A percentile compares a stretch with the other conserved stretches of the same genome.
Evolutionary conservation across 2,888 invertebrate genomes (phyloP).

Genomic region (Acleris cristana): DNA sequence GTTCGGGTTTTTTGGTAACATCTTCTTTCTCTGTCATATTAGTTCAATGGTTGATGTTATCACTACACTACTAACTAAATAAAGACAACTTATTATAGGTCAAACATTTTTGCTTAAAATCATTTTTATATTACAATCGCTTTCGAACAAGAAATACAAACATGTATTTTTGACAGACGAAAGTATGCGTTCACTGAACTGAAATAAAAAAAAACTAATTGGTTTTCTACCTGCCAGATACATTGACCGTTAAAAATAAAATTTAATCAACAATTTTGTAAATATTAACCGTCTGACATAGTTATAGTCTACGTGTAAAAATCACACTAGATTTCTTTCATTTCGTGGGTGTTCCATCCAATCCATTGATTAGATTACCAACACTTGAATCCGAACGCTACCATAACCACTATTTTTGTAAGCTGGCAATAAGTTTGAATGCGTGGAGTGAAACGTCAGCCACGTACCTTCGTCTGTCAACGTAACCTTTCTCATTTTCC

Average conservation of each 20-base stretch:
- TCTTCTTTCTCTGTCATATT: slow-evolving; percentile 81
- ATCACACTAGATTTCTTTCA: too few relatives aligned
- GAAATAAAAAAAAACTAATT: slow-evolving; percentile 4
- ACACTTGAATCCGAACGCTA: slow-evolving; percentile 38
- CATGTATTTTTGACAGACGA: slow-evolving; percentile 54
- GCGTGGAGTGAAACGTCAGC: slow-evolving; percentile 84
- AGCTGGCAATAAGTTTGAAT: slow-evolving; percentile 64
- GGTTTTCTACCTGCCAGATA: slow-evolving; percentile 6
- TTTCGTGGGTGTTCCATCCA: too few relatives aligned
- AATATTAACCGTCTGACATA: too few relatives aligned
- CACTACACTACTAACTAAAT: slow-evolving; percentile 35
- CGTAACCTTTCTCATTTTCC: slow-evolving; percentile 49
- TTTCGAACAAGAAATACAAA: slow-evolving; percentile 56
- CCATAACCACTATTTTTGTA: slow-evolving; percentile 39
- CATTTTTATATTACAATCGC: slow-evolving; percentile 49
- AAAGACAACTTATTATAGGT: slow-evolving; percentile 38
- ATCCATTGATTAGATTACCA: too few relatives aligned
- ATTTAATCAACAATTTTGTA: not conserved
- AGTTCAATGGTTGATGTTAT: slow-evolving; percentile 44
- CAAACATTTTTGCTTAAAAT: slow-evolving; percentile 48
- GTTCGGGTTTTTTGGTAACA: slow-evolving; percentile 69
- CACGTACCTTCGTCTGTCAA: slow-evolving; percentile 73
- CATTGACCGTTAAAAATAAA: not conserved
- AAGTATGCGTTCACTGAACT: slow-evolving; percentile 33
- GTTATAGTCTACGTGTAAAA: too few relatives aligned